phyloP scores from a whole-genome alignment of 2,888 invertebrate genomes.

The Adela reaumurella region DNA sequence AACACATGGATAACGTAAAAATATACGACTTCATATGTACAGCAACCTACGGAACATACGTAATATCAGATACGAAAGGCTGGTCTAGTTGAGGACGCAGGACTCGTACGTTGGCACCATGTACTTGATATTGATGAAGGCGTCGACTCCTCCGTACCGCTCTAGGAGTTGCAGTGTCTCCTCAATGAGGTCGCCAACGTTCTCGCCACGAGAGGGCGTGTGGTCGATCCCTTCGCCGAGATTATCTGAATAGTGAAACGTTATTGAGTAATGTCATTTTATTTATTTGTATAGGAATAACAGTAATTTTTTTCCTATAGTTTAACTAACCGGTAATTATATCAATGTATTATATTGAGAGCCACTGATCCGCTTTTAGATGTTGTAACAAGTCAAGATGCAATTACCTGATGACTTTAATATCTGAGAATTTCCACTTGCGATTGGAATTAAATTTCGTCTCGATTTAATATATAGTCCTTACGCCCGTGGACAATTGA shows the following conservation, averaged over 20 bases:
- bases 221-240: slow-evolving; percentile 89
- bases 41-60: background rate
- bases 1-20: background rate
- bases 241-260: slow-evolving; percentile 79
- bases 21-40: background rate
- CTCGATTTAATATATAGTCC: no score
- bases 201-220: slow-evolving; percentile 79
- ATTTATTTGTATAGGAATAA: no score
- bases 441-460: no score
- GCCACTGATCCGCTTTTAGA: no score
- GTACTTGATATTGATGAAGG: slow-evolving; percentile 97
- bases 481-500: no score
- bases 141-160: slow-evolving; percentile 90
- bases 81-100: slow-evolving; percentile 70
- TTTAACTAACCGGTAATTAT: no score
- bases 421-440: no score
- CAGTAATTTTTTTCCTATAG: no score
- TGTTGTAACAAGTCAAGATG: no score
- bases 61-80: background rate
- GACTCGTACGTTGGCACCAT: slow-evolving; percentile 98
- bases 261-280: no score
- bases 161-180: slow-evolving; percentile 91
- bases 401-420: no score
- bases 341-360: no score
- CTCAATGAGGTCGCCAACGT: slow-evolving; percentile 86